Evolutionary conservation across 2,797 vertebrate genomes (phyloP).

Genomic region (Gambelia wislizenii): DNA sequence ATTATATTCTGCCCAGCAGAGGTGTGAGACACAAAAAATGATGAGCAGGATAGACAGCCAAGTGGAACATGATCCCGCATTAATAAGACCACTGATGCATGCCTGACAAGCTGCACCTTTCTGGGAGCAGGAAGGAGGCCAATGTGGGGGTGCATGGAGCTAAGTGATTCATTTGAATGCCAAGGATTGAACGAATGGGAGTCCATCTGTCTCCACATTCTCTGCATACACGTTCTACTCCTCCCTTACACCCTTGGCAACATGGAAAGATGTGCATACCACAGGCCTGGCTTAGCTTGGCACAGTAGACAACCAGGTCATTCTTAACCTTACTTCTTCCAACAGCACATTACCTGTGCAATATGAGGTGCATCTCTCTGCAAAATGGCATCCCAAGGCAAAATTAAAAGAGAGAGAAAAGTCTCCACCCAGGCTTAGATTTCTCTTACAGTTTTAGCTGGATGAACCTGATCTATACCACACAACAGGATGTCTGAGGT

Average conservation of each 20-base stretch:
- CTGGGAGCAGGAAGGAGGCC: slow-evolving; percentile 22
- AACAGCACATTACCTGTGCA: background rate
- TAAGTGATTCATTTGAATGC: background rate
- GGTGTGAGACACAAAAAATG: slow-evolving; percentile 8
- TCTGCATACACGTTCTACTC: background rate
- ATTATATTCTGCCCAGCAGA: background rate
- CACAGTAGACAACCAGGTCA: slow-evolving; percentile 30
- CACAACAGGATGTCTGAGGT: slow-evolving; percentile 36
- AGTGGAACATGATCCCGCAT: background rate
- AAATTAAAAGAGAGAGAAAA: background rate
- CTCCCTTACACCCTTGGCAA: rapidly evolving
- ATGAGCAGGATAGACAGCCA: slow-evolving; percentile 15
- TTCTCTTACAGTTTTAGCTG: slow-evolving; percentile 18
- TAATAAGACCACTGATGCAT: slow-evolving; percentile 5
- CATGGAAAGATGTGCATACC: background rate
- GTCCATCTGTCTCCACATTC: background rate
- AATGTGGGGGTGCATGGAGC: background rate
- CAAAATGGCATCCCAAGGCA: slow-evolving; percentile 4
- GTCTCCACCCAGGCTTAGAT: slow-evolving; percentile 21
- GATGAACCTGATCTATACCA: slow-evolving; percentile 28
- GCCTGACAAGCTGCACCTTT: slow-evolving; percentile 18
- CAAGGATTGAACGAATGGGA: rapidly evolving
- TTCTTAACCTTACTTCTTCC: background rate
- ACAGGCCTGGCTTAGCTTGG: background rate
- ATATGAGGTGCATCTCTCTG: background rate